Evolutionary conservation across 2,888 invertebrate genomes (phyloP), one percentile per base, ranked within the genome.

Genomic region (Apeira syringaria): DNA sequence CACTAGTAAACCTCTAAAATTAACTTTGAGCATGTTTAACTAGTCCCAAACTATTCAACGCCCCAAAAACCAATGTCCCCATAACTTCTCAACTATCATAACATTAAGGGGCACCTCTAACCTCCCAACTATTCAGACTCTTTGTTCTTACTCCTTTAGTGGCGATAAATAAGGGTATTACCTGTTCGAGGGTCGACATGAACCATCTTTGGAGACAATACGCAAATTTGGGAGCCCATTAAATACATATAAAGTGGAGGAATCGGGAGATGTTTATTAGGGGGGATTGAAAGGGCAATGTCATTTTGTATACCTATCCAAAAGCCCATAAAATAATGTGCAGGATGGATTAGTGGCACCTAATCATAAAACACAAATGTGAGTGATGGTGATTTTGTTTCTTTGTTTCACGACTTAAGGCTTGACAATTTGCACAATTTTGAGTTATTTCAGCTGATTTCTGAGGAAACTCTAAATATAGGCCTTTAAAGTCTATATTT

Each of bases 161-260:
- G 74, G 72, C 78, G 59, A 85, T 87, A 85, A 87, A 87, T 86
- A 83, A 85, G 68, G 69, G 72, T 80, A 83, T 86, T 82, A 87
- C 86, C 86, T 87, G 85, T 79, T 77, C 76, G 62, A 35, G 75
- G 77, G 63, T 31, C 70, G 63, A 41, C 71, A 55, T 67, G 63
- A 68, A 75, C 65, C 78, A 75, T 84, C 82, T 84, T 80, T 62
- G 66, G 67, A 80, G 77, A 85, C 85, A 85, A 86, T 82, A 82
- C 73, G 77, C 77, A 78, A 81, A 83, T 82, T 76, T 78, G 73
- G 75, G 74, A 62, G 65, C 68, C 75, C 64, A 79, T 84, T 83
- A 80, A 80, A 77, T 73, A 73, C 78, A 73, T 80, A 81, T 81
- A 69, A 80, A 79, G 72, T 73, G 69, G 69, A 66, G 64, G 71